phyloP scores from a whole-genome alignment of 2,113 vertebrate genomes.

The Notechis scutatus region DNA sequence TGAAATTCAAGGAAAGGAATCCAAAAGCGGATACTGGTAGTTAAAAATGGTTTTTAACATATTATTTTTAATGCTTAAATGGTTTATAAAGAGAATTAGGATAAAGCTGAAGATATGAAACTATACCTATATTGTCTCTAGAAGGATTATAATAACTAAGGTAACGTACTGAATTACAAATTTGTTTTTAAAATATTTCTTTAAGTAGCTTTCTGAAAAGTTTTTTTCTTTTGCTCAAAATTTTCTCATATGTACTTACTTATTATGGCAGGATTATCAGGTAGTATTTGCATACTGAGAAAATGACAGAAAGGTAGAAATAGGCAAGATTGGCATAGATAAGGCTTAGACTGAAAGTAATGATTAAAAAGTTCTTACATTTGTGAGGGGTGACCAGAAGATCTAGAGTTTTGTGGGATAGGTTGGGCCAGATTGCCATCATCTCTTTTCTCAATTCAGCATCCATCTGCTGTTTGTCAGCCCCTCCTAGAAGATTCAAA shows the following conservation, averaged over 20 bases:
- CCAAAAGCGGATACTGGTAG: not conserved
- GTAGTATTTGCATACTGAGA: not conserved
- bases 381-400: conserved; percentile 93
- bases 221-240: not conserved
- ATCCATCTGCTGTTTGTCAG: conserved; percentile 95
- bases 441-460: conserved; percentile 91
- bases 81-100: not conserved
- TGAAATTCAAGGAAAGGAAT: not conserved
- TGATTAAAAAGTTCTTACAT: conserved; percentile 73
- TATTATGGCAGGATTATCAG: not conserved
- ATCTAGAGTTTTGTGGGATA: conserved; percentile 92
- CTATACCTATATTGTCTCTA: not conserved
- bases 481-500: conserved; percentile 73
- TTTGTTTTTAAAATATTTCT: not conserved
- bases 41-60: not conserved
- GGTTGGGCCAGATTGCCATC: conserved; percentile 94
- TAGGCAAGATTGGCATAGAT: not conserved
- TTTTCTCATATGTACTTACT: not conserved
- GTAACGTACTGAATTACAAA: not conserved
- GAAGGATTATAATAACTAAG: not conserved
- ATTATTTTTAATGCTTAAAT: not conserved
- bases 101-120: not conserved
- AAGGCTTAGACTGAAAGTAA: not conserved
- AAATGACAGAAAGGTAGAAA: not conserved
- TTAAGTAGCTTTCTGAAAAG: not conserved